Evolutionary conservation across 2,888 invertebrate species (phyloP).

Genomic region (Hymenopus coronatus): DNA sequence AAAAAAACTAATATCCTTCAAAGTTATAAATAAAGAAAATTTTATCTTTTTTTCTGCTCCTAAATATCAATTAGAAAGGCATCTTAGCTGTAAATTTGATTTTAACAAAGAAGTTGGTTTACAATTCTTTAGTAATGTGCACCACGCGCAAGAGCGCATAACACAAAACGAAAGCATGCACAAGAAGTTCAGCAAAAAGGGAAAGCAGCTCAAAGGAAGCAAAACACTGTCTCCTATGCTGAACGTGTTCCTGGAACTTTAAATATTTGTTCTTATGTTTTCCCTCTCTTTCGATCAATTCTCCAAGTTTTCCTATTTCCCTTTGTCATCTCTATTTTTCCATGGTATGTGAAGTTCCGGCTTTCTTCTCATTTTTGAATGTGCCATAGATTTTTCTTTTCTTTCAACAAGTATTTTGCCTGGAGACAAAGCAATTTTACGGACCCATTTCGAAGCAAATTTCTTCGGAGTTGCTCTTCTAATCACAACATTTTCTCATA

Average conservation of each 20-base stretch:
- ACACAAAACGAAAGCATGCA: neutral
- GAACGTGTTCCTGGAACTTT: neutral
- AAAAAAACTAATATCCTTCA: no score
- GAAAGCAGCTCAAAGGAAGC: neutral
- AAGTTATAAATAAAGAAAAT: no score
- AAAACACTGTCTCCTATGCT: neutral
- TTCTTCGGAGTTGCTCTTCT: neutral
- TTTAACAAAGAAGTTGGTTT: neutral
- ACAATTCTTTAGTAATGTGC: neutral
- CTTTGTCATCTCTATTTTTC: neutral
- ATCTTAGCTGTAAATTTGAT: no score
- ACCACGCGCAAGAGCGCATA: neutral
- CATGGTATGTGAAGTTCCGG: neutral
- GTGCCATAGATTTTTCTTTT: neutral
- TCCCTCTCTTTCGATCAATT: neutral
- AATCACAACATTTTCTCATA: neutral
- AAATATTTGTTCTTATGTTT: neutral
- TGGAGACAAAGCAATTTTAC: neutral
- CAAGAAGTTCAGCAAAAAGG: neutral
- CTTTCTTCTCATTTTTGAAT: neutral
- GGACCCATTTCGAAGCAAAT: neutral
- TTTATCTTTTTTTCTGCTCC: no score
- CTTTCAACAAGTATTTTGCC: neutral
- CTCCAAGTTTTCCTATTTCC: neutral
- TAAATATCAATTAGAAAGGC: no score